Evolutionary conservation across 2,888 invertebrate species (phyloP).

Genomic region (Mantis religiosa): DNA sequence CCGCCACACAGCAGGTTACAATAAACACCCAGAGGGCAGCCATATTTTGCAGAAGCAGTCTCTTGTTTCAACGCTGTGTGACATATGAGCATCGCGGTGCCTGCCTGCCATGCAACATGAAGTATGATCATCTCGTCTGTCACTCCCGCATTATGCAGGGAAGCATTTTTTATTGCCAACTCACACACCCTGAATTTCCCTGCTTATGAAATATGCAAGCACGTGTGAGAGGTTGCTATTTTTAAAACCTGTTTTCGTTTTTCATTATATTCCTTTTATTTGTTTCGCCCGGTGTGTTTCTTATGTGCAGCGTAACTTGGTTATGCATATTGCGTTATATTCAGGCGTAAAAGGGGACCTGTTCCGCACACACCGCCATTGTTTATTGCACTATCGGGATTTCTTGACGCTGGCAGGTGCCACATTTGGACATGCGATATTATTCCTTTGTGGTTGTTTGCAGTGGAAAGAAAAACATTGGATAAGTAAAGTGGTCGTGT

Average conservation of each 20-base stretch:
- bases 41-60: not conserved
- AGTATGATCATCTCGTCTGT: not conserved
- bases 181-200: not conserved
- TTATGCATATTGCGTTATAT: not conserved
- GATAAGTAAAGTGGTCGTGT: not conserved
- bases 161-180: not conserved
- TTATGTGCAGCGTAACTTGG: not conserved
- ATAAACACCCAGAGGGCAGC: not conserved
- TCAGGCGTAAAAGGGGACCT: not conserved
- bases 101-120: not conserved
- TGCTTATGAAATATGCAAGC: not conserved
- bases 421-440: not conserved
- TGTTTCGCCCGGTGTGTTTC: not conserved
- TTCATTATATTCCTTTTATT: not conserved
- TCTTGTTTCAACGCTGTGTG: not conserved
- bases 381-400: not conserved
- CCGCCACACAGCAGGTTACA: not conserved
- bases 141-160: not conserved
- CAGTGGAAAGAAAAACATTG: not conserved
- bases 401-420: not conserved
- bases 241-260: not conserved
- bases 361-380: not conserved
- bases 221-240: not conserved
- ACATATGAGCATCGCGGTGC: not conserved
- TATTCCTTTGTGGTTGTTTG: not conserved